Evolutionary conservation across 2,888 invertebrate species (phyloP).

Genomic region (Dyspetes luteomarginatus): DNA sequence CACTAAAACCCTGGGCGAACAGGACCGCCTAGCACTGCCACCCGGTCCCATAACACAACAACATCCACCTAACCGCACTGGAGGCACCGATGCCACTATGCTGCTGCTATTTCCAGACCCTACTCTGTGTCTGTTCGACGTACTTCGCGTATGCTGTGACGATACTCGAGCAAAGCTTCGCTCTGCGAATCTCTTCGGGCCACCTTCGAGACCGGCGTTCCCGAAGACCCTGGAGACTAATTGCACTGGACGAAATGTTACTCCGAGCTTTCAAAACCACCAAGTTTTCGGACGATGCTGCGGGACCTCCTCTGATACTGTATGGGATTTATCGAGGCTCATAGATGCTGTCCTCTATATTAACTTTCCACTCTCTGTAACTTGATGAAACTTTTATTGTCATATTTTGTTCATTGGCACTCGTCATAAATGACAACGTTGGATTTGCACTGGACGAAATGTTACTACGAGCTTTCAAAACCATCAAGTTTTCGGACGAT

Average conservation of each 20-base stretch:
- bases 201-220: conserved; percentile 63
- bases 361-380: conserved; percentile 1
- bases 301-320: neutral
- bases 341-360: neutral
- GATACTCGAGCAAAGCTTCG: conserved; percentile 45
- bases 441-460: neutral
- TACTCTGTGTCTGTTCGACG: conserved; percentile 41
- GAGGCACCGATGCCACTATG: conserved; percentile 39
- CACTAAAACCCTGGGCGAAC: conserved; percentile 79
- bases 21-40: conserved; percentile 56
- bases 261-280: conserved; percentile 19
- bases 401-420: neutral
- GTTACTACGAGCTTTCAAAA: conserved; percentile 8
- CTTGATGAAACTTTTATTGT: conserved; percentile 17
- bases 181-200: conserved; percentile 68
- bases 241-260: conserved; percentile 64
- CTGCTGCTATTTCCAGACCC: conserved; percentile 37
- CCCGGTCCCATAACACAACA: conserved; percentile 47
- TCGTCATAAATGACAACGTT: neutral
- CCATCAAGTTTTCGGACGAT: conserved; percentile 25
- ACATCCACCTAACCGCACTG: conserved; percentile 60
- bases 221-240: conserved; percentile 74
- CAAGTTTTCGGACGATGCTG: conserved; percentile 17
- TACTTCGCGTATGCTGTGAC: conserved; percentile 52
- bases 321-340: conserved; percentile 9